These are phyloP conservation scores for Micrasema minimum DNA, from an alignment of 1,140 invertebrate genomes.

Conservation along the genomic window DNA sequence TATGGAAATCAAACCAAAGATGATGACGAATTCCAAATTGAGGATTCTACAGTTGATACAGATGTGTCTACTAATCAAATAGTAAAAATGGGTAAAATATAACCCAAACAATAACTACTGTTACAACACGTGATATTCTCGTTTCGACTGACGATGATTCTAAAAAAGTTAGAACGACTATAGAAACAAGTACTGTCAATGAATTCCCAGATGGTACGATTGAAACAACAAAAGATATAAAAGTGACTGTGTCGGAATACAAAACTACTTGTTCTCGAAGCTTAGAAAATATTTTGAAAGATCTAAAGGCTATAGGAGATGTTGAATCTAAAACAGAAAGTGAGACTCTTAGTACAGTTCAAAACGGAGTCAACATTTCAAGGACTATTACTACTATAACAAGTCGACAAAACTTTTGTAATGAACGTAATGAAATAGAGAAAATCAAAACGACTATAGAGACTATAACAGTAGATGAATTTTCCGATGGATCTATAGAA, in stretches of 20 bases:
- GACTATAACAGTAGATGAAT: conserved; percentile 60
- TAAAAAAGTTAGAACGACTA: conserved; percentile 62
- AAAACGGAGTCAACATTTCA: conserved; percentile 55
- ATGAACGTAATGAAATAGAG: conserved; percentile 54
- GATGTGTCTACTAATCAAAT: conserved; percentile 58
- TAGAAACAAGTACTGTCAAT: conserved; percentile 62
- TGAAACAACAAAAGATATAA: conserved; percentile 64
- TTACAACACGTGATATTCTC: conserved; percentile 61
- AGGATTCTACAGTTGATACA: conserved; percentile 58
- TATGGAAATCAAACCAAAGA: conserved; percentile 27
- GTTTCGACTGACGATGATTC: conserved; percentile 57
- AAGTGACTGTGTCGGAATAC: conserved; percentile 60
- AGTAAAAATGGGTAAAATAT: conserved; percentile 59
- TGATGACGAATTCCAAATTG: conserved; percentile 53
- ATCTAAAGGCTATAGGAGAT: conserved; percentile 56
- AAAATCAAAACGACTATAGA: conserved; percentile 60
- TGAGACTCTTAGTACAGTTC: conserved; percentile 57
- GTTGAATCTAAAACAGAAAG: conserved; percentile 56
- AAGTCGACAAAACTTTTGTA: conserved; percentile 56
- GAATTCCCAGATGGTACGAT: conserved; percentile 58
- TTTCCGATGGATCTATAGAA: conserved; percentile 61
- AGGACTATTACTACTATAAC: conserved; percentile 60
- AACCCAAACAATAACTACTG: conserved; percentile 60
- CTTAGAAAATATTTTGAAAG: conserved; percentile 56
- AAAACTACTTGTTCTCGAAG: conserved; percentile 53